Conservation (phyloP, 2,797 vertebrate genomes). For the Trematomus bernacchii region DNA sequence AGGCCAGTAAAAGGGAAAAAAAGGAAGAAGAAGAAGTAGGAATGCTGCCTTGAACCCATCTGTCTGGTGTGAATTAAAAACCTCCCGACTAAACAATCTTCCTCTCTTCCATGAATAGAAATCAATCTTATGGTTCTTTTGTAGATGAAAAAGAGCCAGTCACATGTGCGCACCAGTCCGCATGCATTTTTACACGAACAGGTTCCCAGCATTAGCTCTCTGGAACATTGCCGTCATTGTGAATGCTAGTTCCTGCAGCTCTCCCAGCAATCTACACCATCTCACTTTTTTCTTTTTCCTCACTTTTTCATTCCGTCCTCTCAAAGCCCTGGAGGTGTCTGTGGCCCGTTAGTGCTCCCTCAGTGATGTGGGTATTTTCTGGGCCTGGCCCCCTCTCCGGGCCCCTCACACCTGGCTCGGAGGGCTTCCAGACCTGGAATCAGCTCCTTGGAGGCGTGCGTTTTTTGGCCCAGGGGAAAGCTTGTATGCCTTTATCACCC, state of each 20-base stretch:
- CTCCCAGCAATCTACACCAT: conserved; percentile 54
- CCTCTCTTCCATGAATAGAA: conserved; percentile 67
- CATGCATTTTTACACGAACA: conserved; percentile 53
- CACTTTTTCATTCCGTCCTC: conserved; percentile 46
- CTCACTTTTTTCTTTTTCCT: conserved; percentile 43
- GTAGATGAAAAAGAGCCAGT: conserved; percentile 55
- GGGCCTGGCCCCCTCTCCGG: conserved; percentile 43
- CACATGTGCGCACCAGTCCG: conserved; percentile 59
- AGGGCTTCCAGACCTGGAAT: conserved; percentile 67
- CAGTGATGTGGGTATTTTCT: conserved; percentile 65
- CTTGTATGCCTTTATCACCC: conserved; percentile 72
- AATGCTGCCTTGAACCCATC: conserved; percentile 73
- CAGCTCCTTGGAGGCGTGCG: conserved; percentile 59
- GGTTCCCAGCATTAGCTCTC: conserved; percentile 51
- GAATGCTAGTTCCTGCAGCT: conserved; percentile 43
- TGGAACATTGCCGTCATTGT: conserved; percentile 62
- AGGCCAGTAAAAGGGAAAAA: conserved; percentile 44
- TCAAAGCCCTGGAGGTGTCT: conserved; percentile 69
- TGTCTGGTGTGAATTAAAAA: conserved; percentile 78
- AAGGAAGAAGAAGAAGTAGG: conserved; percentile 36
- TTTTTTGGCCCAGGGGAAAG: conserved; percentile 56
- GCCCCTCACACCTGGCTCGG: conserved; percentile 79
- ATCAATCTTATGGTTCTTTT: conserved; percentile 61
- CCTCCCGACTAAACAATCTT: conserved; percentile 67
- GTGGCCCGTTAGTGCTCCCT: conserved; percentile 70